These are phyloP conservation scores for Lepidochitona cinerea DNA, from an alignment of 2,888 invertebrate species.

Conservation along the genomic window DNA sequence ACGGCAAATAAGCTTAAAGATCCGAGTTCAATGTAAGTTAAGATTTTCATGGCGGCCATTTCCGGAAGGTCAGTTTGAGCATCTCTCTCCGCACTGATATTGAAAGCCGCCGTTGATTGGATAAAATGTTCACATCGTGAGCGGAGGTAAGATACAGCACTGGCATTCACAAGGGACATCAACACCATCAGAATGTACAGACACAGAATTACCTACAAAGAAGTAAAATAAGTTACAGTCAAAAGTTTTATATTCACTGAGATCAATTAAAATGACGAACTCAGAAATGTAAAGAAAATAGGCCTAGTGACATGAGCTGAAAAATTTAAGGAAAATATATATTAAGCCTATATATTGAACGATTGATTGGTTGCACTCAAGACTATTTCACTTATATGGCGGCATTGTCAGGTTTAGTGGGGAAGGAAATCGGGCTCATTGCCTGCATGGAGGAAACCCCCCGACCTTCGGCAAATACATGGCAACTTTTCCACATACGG, in stretches of 20 bases:
- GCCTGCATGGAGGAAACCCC: too few species aligned
- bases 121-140: background rate
- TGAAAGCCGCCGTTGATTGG: background rate
- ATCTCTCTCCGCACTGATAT: background rate
- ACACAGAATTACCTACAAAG: background rate
- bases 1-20: background rate
- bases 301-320: background rate
- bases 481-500: background rate
- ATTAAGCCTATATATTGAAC: too few species aligned
- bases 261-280: background rate
- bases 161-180: background rate
- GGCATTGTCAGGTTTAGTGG: too few species aligned
- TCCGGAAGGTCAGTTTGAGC: background rate
- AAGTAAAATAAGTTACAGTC: background rate
- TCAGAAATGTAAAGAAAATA: background rate
- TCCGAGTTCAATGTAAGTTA: background rate
- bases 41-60: background rate
- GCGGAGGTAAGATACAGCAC: background rate
- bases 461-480: background rate
- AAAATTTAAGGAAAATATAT: background rate
- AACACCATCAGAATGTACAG: background rate
- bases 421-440: too few species aligned
- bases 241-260: background rate
- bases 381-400: too few species aligned
- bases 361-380: too few species aligned